Base-by-base conservation (phyloP, 2,888 invertebrate species). In the Agrilus cyanescens region DNA sequence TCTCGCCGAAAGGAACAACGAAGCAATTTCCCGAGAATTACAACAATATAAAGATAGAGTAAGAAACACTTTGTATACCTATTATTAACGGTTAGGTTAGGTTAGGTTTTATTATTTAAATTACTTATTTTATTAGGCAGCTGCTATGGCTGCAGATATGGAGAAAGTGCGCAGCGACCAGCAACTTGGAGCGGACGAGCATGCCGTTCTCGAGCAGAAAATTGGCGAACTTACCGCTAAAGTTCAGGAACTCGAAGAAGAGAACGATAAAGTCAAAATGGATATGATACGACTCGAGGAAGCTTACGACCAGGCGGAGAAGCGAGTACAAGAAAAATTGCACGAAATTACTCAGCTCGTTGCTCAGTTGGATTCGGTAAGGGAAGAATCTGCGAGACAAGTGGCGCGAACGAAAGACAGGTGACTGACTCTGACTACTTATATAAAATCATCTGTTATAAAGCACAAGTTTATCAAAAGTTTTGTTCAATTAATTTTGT, bases 331-430 rank as follows among this genome's bases (percentile, higher is more conserved):
- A 42, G 78, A 80, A 59, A 81, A 81, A 59, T 67, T 76, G 60
- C 80, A 82, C 51, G 82, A 82, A 58, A 75, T 79, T 43, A 74
- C 75, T 0, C 76, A 78, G 55, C 57, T 82, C 1, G 74, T 75
- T 2, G 74, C 77, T 0, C 79, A 80, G 58, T 61, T 82, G 37
- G 81, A 82, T 53, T 69, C 75, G 33, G 72, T 80, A 3, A 63
- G 82, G 1, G 81, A 82, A 52, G 82, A 82, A 56, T 78, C 80
- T 0, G 78, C 81, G 0, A 62, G 81, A 4, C 80, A 80, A 44
- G 63, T 47, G 13, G 48, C 48, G 3, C 42, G 46, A 30, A 48
- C 46, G 10, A 46, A 48, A 13, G 46, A 48, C 32, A 33, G 33
- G 14, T 15, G 31, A 10, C 10, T 31, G n/a, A 10, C n/a, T n/a